Evolutionary conservation across 2,113 vertebrate species (phyloP), one percentile per base, ranked within the genome.

Genomic region (Phyllopteryx taeniolatus): DNA sequence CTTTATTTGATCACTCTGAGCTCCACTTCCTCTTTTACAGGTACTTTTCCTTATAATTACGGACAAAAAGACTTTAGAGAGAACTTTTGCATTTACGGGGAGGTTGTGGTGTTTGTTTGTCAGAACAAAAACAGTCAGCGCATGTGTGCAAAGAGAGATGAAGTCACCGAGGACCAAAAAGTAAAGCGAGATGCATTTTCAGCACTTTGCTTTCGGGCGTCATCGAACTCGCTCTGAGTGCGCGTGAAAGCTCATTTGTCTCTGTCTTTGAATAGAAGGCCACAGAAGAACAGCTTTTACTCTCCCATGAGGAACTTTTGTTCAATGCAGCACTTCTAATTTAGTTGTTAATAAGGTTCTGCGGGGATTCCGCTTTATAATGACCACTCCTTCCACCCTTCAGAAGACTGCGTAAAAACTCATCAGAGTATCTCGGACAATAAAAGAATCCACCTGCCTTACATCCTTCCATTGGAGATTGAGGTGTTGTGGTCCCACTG

Each of bases 21-120:
- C 47, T 74, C 78, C 67, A 75, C 76, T 74, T 82, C 71, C 75
- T 77, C 19, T 53, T 61, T 43, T 72, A 56, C 67, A 85, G 70
- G 74, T 89, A 90, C 88, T 91, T 87, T 90, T 79, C 77, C 84
- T 82, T 75, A 85, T 78, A 68, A 63, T 77, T 56, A 70, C 76
- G 68, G 73, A 70, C 68, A 79, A 62, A 51, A 78, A 76, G 67
- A 65, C 75, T 80, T 46, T 53, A 69, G 81, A 77, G 75, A 86
- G 72, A 80, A 83, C 77, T 66, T 72, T 74, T 75, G 69, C 73
- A 68, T 3, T 27, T 64, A 75, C 70, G 68, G 31, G 64, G 67
- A 1, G 7, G 46, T 19, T 8, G 51, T 19, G 2, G 19, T 2
- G 76, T 49, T 70, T 75, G 56, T 70, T 35, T 74, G 76, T 68